Conservation (phyloP, 1,140 invertebrate species). For the Drosophila pachea region DNA sequence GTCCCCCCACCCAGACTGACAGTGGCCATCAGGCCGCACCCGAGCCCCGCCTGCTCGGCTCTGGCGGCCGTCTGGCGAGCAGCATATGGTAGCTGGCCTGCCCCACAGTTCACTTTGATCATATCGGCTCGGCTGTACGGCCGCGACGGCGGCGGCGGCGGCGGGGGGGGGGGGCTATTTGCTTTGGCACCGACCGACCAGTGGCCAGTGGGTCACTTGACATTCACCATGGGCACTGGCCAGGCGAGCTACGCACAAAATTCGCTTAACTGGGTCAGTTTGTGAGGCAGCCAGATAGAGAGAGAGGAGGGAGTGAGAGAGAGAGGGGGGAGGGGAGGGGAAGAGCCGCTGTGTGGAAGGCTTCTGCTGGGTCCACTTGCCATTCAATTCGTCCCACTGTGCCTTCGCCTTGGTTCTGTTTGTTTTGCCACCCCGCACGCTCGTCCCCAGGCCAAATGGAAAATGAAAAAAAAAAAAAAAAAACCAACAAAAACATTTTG, state of each 20-base stretch:
- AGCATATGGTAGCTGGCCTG: constrained; percentile 56
- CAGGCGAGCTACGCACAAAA: constrained; percentile 41
- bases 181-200: constrained; percentile 57
- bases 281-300: too few relatives aligned
- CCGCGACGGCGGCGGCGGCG: neutral
- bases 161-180: constrained; percentile 46
- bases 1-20: constrained; percentile 24
- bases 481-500: constrained; percentile 27
- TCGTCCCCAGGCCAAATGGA: too few relatives aligned
- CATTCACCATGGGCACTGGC: constrained; percentile 51
- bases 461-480: too few relatives aligned
- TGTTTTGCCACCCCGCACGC: constrained; percentile 11
- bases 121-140: constrained; percentile 32
- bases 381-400: constrained; percentile 6
- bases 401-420: constrained; percentile 13
- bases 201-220: constrained; percentile 51
- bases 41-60: constrained; percentile 34
- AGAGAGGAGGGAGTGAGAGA: too few relatives aligned
- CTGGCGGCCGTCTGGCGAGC: constrained; percentile 47
- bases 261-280: too few relatives aligned
- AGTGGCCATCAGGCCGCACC: neutral
- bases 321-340: too few relatives aligned
- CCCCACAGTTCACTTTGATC: constrained; percentile 66
- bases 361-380: too few relatives aligned
- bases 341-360: too few relatives aligned